A percentile compares a stretch with the other conserved stretches of the same genome.
Evolutionary conservation across 2,113 vertebrate genomes (phyloP).

Genomic region (Siniperca knerii): DNA sequence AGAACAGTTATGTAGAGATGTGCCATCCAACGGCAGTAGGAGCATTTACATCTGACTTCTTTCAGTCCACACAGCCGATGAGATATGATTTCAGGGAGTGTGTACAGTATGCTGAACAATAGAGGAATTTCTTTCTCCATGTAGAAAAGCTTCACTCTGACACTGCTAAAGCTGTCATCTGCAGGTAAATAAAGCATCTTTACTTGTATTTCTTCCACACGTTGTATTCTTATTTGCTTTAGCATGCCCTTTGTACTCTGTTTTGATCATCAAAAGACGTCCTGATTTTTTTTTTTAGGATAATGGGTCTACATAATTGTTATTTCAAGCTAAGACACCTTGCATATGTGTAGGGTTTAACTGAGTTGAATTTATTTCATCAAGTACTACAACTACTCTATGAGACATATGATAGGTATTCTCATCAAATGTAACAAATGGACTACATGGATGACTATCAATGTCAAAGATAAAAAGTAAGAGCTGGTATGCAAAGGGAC

Average conservation of each 20-base stretch:
- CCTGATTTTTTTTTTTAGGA: background rate
- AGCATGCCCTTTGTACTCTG: background rate
- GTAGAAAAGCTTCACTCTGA: background rate
- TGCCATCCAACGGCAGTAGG: conserved; percentile 5
- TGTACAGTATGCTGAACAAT: background rate
- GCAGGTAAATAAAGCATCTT: conserved; percentile 40
- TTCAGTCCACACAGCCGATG: conserved; percentile 27
- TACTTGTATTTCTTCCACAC: background rate
- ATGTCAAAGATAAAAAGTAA: background rate
- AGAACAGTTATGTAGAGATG: background rate
- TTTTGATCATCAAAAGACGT: background rate
- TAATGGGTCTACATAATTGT: background rate
- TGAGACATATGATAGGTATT: background rate
- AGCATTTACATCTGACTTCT: conserved; percentile 5
- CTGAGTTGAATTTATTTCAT: background rate
- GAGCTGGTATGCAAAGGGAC: no score
- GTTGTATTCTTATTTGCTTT: background rate
- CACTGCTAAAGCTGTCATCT: background rate
- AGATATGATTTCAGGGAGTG: background rate
- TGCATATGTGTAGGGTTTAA: background rate
- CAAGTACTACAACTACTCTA: background rate
- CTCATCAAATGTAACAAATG: conserved; percentile 2
- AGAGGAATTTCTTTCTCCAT: background rate
- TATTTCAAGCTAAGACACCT: background rate
- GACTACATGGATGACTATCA: background rate